These are phyloP conservation scores for Dicerorhinus sumatrensis DNA, from an alignment of 2,113 vertebrate species.

Conservation along the genomic window DNA sequence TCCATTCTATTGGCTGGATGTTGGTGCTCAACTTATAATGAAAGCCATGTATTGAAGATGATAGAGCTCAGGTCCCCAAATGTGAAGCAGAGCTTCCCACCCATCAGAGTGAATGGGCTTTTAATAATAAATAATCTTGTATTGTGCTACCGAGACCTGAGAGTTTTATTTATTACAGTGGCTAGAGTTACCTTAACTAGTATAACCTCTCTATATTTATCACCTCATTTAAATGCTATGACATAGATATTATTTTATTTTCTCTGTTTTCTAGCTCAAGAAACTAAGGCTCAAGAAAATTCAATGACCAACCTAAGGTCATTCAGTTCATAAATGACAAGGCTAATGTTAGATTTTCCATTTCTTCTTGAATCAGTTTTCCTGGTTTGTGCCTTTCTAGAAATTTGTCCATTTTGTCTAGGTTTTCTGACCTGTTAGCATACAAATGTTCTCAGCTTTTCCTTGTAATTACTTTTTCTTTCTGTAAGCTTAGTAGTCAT, in stretches of 20 bases:
- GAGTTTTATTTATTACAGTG: background rate
- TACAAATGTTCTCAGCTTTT: background rate
- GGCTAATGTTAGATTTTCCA: background rate
- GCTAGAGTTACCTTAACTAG: background rate
- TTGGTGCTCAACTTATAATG: background rate
- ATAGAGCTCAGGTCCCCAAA: background rate
- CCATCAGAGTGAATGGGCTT: background rate
- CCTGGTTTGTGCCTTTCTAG: background rate
- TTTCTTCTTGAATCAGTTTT: conserved; percentile 21
- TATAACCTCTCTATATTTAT: background rate
- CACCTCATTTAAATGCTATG: background rate
- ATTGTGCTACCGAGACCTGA: background rate
- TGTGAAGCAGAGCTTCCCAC: background rate
- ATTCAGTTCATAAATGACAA: background rate
- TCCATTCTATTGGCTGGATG: background rate
- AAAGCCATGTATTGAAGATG: background rate
- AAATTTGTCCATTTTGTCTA: background rate
- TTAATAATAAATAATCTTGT: conserved; percentile 20
- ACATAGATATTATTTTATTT: background rate
- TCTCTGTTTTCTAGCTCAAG: background rate
- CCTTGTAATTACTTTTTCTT: background rate
- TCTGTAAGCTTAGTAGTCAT: background rate
- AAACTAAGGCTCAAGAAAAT: background rate
- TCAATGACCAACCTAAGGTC: background rate
- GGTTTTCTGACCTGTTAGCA: background rate